phyloP scores from a whole-genome alignment of 2,888 invertebrate genomes.

The Eueremaeus valkanovi region DNA sequence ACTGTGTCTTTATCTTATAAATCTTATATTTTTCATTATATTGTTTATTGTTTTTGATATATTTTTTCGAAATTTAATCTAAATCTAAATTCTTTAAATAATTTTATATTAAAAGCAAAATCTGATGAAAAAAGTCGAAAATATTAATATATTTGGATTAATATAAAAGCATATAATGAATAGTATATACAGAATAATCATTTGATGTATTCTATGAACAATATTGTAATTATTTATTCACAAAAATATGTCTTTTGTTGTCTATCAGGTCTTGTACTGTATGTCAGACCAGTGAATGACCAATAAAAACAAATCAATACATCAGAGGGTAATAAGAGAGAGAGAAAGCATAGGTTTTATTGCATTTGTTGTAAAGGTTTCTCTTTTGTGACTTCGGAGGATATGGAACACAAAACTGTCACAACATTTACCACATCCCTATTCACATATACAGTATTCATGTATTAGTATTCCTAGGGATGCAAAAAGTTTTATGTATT shows the following conservation, averaged over 20 bases:
- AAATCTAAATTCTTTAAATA: too few species aligned
- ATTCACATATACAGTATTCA: too few species aligned
- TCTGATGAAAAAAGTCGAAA: too few species aligned
- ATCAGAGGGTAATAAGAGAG: background rate
- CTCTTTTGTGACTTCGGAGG: background rate
- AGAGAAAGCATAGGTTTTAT: background rate
- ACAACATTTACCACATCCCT: background rate
- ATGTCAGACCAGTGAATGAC: background rate
- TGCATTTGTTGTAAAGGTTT: background rate
- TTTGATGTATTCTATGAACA: too few species aligned
- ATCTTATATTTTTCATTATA: too few species aligned
- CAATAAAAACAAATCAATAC: background rate
- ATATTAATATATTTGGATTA: background rate
- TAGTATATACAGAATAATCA: background rate
- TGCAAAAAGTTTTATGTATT: background rate
- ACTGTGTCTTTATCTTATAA: too few species aligned
- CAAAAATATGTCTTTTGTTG: too few species aligned
- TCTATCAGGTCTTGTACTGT: background rate
- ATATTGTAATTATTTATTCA: too few species aligned
- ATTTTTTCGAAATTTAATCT: too few species aligned
- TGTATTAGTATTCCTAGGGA: background rate
- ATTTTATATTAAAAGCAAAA: too few species aligned
- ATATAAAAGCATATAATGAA: background rate
- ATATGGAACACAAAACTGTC: background rate
- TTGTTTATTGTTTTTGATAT: too few species aligned